Evolutionary conservation across 35 echinoderm and acorn worm species (phyloP).

Genomic region (Anneissia japonica): DNA sequence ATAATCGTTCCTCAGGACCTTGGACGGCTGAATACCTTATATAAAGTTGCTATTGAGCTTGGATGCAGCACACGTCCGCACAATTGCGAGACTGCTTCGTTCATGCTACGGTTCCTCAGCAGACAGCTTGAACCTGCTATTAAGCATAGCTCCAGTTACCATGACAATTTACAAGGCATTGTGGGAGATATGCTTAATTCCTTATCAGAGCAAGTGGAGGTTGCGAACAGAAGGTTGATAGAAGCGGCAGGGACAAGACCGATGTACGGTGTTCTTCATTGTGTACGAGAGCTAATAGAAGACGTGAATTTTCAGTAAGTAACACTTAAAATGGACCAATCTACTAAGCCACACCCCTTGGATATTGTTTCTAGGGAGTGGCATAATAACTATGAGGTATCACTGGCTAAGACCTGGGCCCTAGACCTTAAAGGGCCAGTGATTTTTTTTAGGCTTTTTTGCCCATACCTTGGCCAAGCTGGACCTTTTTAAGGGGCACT

Average conservation of each 20-base stretch:
- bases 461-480: too few species aligned
- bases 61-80: constrained; percentile 76
- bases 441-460: too few species aligned
- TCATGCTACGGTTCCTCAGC: constrained; percentile 40
- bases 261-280: constrained; percentile 86
- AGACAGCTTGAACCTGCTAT: constrained; percentile 31
- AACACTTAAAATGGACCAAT: too few species aligned
- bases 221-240: constrained; percentile 56
- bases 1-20: constrained; percentile 15
- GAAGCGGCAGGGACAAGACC: constrained; percentile 72
- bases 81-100: constrained; percentile 79
- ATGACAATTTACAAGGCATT: constrained; percentile 31
- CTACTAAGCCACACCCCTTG: too few species aligned
- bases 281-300: constrained; percentile 49
- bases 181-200: constrained; percentile 41
- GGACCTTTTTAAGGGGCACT: too few species aligned
- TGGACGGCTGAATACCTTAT: not conserved
- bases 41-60: constrained; percentile 39
- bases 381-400: too few species aligned
- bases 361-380: too few species aligned
- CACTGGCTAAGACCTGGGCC: too few species aligned
- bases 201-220: constrained; percentile 53
- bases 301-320: constrained; percentile 58
- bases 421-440: too few species aligned
- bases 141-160: not conserved